Conservation (phyloP, 2,113 vertebrate species). For the Dolichallabes microphthalmus region DNA sequence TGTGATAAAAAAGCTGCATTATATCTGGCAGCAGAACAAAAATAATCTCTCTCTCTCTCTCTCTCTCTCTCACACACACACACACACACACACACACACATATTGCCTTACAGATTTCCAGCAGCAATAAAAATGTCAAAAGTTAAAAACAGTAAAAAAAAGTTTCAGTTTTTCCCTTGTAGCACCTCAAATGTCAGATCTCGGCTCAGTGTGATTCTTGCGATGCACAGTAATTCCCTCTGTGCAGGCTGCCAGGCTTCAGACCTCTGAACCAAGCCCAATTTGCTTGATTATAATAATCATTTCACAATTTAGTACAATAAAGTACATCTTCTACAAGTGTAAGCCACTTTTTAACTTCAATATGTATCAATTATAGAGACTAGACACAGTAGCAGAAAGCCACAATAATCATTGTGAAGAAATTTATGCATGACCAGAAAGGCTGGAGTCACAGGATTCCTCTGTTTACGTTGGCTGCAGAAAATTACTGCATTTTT, state of each 20-base stretch:
- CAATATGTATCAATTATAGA: background rate
- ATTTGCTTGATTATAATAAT: constrained; percentile 9
- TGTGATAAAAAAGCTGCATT: background rate
- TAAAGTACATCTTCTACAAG: background rate
- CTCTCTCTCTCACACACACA: background rate
- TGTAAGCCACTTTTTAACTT: background rate
- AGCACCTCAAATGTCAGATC: constrained; percentile 8
- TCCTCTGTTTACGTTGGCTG: background rate
- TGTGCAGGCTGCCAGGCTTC: constrained; percentile 3
- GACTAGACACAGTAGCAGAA: background rate
- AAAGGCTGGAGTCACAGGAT: constrained; percentile 3
- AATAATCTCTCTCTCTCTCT: background rate
- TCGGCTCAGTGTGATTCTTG: background rate
- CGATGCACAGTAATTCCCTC: background rate
- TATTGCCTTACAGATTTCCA: background rate
- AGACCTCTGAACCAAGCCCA: constrained; percentile 21
- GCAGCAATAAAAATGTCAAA: background rate
- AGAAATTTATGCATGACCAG: background rate
- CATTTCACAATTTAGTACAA: constrained; percentile 18
- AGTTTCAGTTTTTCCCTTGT: constrained; percentile 4
- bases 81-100: background rate
- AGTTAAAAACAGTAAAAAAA: background rate
- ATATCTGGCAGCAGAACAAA: background rate
- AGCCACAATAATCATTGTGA: background rate
- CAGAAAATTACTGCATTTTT: background rate